These are phyloP conservation scores for Tyrophagus putrescentiae DNA, from an alignment of 1,140 invertebrate species.

Conservation along the genomic window DNA sequence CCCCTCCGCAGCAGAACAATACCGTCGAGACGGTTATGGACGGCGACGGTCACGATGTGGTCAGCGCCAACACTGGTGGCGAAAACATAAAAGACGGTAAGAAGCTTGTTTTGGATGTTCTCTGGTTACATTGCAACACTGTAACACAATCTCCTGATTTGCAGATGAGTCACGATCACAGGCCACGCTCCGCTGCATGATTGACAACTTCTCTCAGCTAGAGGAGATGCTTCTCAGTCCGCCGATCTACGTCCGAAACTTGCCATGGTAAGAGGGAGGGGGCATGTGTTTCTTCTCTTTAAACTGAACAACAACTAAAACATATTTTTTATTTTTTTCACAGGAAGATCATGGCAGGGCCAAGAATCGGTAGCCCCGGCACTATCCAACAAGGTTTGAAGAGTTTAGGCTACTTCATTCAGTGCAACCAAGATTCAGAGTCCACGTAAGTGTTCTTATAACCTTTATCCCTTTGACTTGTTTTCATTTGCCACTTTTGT, in stretches of 20 bases:
- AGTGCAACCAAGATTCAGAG: slow-evolving; percentile 82
- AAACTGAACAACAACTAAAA: not conserved
- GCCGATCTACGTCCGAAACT: slow-evolving; percentile 78
- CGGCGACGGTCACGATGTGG: too few species aligned
- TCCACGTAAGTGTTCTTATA: slow-evolving; percentile 42
- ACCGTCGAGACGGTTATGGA: too few species aligned
- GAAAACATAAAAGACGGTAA: too few species aligned
- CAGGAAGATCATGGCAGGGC: slow-evolving; percentile 97
- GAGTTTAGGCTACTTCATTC: slow-evolving; percentile 65
- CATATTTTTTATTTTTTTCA: slow-evolving; percentile 22
- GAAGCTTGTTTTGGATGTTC: too few species aligned
- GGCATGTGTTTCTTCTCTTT: not conserved
- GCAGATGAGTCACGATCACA: slow-evolving; percentile 88
- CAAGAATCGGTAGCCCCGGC: too few species aligned
- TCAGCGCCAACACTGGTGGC: too few species aligned
- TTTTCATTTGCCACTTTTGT: not conserved
- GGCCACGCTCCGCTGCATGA: slow-evolving; percentile 73
- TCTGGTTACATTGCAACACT: too few species aligned
- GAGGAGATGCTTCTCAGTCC: slow-evolving; percentile 77
- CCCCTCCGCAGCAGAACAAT: too few species aligned
- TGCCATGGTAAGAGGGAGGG: slow-evolving; percentile 68
- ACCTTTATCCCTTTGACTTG: slow-evolving; percentile 2
- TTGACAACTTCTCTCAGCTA: slow-evolving; percentile 73
- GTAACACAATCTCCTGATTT: too few species aligned
- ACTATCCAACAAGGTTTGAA: slow-evolving; percentile 48